These are phyloP conservation scores for Cephonodes hylas DNA, from an alignment of 2,888 invertebrate genomes.

Conservation along the genomic window DNA sequence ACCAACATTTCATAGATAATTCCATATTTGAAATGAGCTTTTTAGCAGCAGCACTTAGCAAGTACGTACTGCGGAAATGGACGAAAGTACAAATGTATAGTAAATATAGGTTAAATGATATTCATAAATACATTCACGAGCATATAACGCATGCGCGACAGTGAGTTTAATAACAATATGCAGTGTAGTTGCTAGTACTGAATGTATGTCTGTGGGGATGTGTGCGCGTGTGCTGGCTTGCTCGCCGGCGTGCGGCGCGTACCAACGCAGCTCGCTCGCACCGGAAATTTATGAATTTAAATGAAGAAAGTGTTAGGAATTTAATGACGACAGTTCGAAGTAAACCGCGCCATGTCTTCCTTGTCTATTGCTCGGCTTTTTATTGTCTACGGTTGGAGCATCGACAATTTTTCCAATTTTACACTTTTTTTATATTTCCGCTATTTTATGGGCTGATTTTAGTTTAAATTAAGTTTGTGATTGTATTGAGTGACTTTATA, in stretches of 20 bases:
- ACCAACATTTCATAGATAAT: not conserved
- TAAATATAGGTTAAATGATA: constrained; percentile 11
- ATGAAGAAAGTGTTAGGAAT: constrained; percentile 79
- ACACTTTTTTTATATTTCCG: not conserved
- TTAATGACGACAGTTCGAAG: constrained; percentile 67
- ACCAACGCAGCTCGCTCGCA: constrained; percentile 63
- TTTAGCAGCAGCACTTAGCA: not conserved
- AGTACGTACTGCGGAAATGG: constrained; percentile 6
- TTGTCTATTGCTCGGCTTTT: constrained; percentile 12
- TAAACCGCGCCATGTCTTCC: constrained; percentile 14
- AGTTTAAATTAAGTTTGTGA: not conserved
- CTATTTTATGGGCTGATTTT: not conserved
- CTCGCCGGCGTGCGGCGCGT: constrained; percentile 67
- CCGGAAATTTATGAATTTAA: constrained; percentile 81
- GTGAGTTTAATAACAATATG: constrained; percentile 9
- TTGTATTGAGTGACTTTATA: not conserved
- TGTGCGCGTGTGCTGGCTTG: constrained; percentile 56
- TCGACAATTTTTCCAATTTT: constrained; percentile 4
- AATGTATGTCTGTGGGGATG: constrained; percentile 51
- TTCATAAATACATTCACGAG: constrained; percentile 11
- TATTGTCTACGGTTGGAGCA: constrained; percentile 15
- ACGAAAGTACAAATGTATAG: constrained; percentile 8
- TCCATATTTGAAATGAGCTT: not conserved
- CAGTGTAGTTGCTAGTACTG: constrained; percentile 10
- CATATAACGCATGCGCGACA: constrained; percentile 10